Evolutionary conservation across 2,113 vertebrate genomes (phyloP).

Genomic region (Accipiter virgatus): DNA sequence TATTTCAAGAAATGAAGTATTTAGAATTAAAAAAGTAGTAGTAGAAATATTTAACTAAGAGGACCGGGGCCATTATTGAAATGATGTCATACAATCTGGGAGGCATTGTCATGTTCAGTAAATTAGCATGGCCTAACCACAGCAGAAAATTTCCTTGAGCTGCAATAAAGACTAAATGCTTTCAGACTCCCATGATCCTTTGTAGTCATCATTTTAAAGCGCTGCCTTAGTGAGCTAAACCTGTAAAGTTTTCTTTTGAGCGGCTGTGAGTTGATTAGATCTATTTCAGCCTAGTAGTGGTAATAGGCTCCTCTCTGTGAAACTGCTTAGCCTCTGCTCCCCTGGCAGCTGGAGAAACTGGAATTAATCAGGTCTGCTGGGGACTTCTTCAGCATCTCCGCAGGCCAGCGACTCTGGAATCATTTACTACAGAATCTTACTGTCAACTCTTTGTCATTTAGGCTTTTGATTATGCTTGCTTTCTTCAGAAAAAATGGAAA

Average conservation of each 20-base stretch:
- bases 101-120: constrained; percentile 80
- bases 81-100: constrained; percentile 73
- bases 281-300: constrained; percentile 91
- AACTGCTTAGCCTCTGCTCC: constrained; percentile 94
- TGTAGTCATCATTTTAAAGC: constrained; percentile 91
- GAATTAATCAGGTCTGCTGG: constrained; percentile 99
- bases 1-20: constrained; percentile 62
- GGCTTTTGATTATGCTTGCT: constrained; percentile 93
- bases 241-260: constrained; percentile 93
- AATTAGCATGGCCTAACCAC: constrained; percentile 81
- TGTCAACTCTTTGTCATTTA: constrained; percentile 99
- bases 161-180: constrained; percentile 91
- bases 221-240: constrained; percentile 87
- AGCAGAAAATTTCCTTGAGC: constrained; percentile 83
- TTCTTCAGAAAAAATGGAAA: constrained; percentile 84
- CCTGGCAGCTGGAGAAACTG: constrained; percentile 92
- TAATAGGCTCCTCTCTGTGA: constrained; percentile 98
- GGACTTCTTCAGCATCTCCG: constrained; percentile 93
- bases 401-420: constrained; percentile 97
- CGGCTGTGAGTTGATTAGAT: constrained; percentile 96
- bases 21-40: constrained; percentile 61
- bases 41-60: constrained; percentile 65
- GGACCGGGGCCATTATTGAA: constrained; percentile 54
- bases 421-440: constrained; percentile 99
- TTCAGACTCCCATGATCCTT: constrained; percentile 88